Conservation (phyloP, 2,113 vertebrate genomes). For the Urocolius indicus region DNA sequence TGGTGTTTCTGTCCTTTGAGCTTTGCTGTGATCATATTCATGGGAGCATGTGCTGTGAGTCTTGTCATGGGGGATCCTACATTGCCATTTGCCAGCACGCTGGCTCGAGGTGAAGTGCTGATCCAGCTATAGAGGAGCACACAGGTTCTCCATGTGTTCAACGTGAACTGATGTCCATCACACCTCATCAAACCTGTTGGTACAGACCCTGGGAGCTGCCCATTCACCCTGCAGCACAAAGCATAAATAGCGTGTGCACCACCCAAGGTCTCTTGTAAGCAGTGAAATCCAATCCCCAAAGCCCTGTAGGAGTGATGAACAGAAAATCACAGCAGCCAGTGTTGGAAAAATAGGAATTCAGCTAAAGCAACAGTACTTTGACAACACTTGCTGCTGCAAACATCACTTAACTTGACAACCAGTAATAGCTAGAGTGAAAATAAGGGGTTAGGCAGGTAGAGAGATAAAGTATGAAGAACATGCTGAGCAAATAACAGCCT, state of each 20-base stretch:
- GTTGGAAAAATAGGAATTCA: conserved; percentile 34
- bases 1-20: background rate
- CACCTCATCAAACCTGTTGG: background rate
- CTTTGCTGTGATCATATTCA: background rate
- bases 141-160: fast-evolving
- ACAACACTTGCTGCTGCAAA: conserved; percentile 74
- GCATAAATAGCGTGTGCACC: background rate
- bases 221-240: background rate
- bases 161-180: background rate
- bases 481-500: conserved; percentile 81
- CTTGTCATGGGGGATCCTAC: background rate
- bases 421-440: conserved; percentile 69
- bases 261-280: background rate
- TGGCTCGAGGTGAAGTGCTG: background rate
- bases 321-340: background rate
- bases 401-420: conserved; percentile 81
- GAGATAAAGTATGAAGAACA: conserved; percentile 76
- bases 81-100: fast-evolving
- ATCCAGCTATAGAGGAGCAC: background rate
- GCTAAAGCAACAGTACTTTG: conserved; percentile 69
- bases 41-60: background rate
- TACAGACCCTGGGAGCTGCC: background rate
- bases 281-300: background rate
- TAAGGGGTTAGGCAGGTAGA: conserved; percentile 79
- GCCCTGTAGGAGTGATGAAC: background rate